These are phyloP conservation scores for Ancistrus triradiatus DNA, from an alignment of 2,113 vertebrate genomes.

Conservation along the genomic window DNA sequence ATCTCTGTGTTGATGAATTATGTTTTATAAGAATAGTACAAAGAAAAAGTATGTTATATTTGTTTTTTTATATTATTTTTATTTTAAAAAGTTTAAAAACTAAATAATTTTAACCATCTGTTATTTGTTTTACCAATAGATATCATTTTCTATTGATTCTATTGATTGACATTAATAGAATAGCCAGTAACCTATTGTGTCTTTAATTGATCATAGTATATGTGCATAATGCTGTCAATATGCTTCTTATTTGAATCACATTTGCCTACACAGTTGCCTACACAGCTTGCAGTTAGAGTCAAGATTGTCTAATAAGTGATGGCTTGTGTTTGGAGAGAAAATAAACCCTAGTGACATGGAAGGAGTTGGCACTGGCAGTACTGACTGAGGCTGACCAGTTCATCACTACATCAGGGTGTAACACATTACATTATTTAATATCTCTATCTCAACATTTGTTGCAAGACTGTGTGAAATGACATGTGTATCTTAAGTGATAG, in stretches of 20 bases:
- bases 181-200: constrained; percentile 48
- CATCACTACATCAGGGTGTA: constrained; percentile 34
- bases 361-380: constrained; percentile 35
- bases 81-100: too few species aligned
- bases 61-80: too few species aligned
- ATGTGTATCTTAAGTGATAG: too few species aligned
- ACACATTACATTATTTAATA: constrained; percentile 35
- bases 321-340: constrained; percentile 52
- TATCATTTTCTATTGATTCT: too few species aligned
- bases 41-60: too few species aligned
- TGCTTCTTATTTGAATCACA: constrained; percentile 60
- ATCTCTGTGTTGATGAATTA: too few species aligned
- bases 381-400: constrained; percentile 25
- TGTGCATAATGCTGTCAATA: constrained; percentile 68
- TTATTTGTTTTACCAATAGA: too few species aligned
- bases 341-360: constrained; percentile 39
- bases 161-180: too few species aligned
- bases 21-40: too few species aligned
- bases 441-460: constrained; percentile 2
- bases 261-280: constrained; percentile 47
- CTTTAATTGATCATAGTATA: constrained; percentile 60
- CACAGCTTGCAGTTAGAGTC: constrained; percentile 44
- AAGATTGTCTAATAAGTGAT: constrained; percentile 57
- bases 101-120: too few species aligned
- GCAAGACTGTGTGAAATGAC: constrained; percentile 1